Evolutionary conservation across 1,140 invertebrate genomes (phyloP).

Genomic region (Aradophagus sp.): DNA sequence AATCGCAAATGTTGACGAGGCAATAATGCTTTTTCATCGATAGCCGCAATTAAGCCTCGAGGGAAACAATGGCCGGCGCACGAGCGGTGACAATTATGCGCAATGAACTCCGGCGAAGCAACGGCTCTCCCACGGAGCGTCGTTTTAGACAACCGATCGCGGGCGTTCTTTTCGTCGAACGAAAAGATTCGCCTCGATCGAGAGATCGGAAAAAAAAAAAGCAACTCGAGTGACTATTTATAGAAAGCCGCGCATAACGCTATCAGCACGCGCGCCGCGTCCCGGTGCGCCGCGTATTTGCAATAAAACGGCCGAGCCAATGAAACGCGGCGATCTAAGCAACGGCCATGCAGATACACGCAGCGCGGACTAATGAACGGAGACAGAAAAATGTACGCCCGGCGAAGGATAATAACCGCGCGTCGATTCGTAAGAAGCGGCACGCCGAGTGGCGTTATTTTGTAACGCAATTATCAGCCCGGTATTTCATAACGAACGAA

Average conservation of each 20-base stretch:
- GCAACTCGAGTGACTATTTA: no score
- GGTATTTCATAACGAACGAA: no score
- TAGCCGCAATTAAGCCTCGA: conserved; percentile 19
- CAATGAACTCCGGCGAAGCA: conserved; percentile 20
- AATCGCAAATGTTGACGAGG: no score
- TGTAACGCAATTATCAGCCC: conserved; percentile 6
- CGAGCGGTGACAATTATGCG: conserved; percentile 33
- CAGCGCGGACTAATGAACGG: conserved; percentile 21
- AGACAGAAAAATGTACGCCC: conserved; percentile 20
- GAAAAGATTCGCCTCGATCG: no score
- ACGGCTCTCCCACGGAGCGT: not conserved
- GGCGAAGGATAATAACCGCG: conserved; percentile 10
- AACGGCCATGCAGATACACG: conserved; percentile 35
- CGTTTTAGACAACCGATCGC: no score
- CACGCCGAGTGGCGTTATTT: not conserved
- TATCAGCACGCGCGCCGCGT: no score
- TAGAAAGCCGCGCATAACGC: conserved; percentile 4
- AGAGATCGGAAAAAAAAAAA: no score
- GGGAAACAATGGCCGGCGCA: conserved; percentile 26
- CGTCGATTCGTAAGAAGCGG: conserved; percentile 11
- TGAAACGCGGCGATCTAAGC: conserved; percentile 12
- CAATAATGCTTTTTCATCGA: no score
- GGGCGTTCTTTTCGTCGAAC: no score
- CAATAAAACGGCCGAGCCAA: no score
- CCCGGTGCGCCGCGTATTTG: no score